A percentile compares a stretch with the other conserved stretches of the same genome.
These are phyloP conservation scores for Phocoena sinus DNA, from an alignment of 2,113 vertebrate species.

Conservation along the genomic window DNA sequence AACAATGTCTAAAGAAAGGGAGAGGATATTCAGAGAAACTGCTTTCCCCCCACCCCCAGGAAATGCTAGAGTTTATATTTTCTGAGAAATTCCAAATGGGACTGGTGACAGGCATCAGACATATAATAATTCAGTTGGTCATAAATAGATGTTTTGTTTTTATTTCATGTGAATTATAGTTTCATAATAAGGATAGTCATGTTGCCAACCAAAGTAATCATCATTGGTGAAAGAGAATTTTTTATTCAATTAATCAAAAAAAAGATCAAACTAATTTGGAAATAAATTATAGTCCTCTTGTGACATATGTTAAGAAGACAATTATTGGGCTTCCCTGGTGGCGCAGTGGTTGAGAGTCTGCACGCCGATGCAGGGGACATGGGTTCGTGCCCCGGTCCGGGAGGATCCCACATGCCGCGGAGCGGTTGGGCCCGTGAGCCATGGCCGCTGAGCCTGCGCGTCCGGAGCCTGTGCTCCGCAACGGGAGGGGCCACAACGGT, in stretches of 20 bases:
- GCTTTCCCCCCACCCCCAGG: too few relatives aligned
- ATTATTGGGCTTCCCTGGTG: not conserved
- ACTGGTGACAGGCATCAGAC: not conserved
- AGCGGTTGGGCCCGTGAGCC: too few relatives aligned
- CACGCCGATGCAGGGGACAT: too few relatives aligned
- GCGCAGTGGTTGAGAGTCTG: too few relatives aligned
- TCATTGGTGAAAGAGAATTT: not conserved
- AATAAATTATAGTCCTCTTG: not conserved
- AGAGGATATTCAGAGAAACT: not conserved
- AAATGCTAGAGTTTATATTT: not conserved
- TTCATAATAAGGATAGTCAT: not conserved
- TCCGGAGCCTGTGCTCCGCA: too few relatives aligned
- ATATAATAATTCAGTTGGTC: not conserved
- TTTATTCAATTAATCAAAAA: not conserved
- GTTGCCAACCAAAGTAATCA: not conserved
- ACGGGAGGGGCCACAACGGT: too few relatives aligned
- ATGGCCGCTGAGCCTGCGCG: too few relatives aligned
- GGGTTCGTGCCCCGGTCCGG: too few relatives aligned
- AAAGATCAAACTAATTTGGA: not conserved
- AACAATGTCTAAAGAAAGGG: not conserved
- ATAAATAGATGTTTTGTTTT: slow-evolving; percentile 32
- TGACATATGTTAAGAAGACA: not conserved
- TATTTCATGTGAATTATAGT: not conserved
- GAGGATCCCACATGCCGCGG: too few relatives aligned
- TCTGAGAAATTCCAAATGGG: not conserved